Conservation (phyloP, 1,140 invertebrate species). For the Oedothorax gibbosus region DNA sequence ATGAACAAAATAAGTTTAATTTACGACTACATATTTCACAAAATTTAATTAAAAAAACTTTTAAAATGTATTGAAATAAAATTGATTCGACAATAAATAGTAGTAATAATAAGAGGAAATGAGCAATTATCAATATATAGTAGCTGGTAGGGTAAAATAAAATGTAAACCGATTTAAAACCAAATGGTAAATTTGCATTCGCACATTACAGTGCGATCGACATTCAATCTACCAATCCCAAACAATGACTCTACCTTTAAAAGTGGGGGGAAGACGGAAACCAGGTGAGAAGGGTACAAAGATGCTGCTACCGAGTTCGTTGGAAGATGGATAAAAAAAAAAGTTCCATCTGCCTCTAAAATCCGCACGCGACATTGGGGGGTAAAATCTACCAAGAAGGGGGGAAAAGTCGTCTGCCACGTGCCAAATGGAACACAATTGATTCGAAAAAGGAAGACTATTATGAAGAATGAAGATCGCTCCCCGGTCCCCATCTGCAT, state of each 20-base stretch:
- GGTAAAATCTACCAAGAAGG: background rate
- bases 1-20: too few relatives aligned
- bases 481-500: too few relatives aligned
- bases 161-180: too few relatives aligned
- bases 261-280: constrained; percentile 20
- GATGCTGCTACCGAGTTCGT: constrained; percentile 18
- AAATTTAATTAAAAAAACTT: too few relatives aligned
- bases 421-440: constrained; percentile 2
- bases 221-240: background rate
- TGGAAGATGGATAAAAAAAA: background rate
- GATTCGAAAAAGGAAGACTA: constrained; percentile 29
- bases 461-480: background rate
- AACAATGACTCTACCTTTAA: constrained; percentile 20
- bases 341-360: constrained; percentile 17
- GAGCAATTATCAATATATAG: too few relatives aligned
- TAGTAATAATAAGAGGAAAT: too few relatives aligned
- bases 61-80: too few relatives aligned
- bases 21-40: too few relatives aligned
- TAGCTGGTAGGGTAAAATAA: too few relatives aligned
- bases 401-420: background rate
- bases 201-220: too few relatives aligned
- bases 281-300: constrained; percentile 46
- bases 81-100: too few relatives aligned
- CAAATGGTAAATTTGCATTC: too few relatives aligned
- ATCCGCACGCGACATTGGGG: constrained; percentile 9